Conservation (phyloP, 2,113 vertebrate species). For the Suricata suricatta region DNA sequence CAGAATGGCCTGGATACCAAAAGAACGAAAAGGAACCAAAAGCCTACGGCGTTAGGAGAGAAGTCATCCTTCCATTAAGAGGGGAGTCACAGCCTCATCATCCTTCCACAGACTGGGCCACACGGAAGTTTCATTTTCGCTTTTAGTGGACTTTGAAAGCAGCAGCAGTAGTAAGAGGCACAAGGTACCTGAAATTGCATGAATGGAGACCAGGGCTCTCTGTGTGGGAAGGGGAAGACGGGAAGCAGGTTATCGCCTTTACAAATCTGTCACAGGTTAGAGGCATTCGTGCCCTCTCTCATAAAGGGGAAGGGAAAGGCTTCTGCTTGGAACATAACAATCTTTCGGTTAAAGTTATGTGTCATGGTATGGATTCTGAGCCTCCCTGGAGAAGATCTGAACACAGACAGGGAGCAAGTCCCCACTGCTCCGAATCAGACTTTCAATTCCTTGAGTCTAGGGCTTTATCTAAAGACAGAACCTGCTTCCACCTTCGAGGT, state of each 20-base stretch:
- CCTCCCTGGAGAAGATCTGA: background rate
- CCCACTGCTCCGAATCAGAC: background rate
- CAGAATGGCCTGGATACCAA: background rate
- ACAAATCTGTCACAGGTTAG: rapidly evolving
- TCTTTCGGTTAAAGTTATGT: background rate
- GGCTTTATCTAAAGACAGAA: background rate
- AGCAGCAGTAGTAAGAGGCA: background rate
- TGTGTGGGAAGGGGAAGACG: too few species aligned
- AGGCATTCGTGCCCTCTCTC: background rate
- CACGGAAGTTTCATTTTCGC: background rate
- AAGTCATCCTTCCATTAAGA: background rate
- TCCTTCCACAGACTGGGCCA: background rate
- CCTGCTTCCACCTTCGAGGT: background rate
- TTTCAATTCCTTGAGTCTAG: background rate
- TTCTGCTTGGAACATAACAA: background rate
- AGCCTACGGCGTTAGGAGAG: background rate
- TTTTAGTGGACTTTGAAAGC: background rate
- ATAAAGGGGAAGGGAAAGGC: background rate
- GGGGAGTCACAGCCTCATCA: background rate
- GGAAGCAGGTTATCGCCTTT: background rate
- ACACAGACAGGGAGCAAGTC: background rate
- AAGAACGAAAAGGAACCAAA: conserved; percentile 18
- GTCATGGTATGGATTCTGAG: background rate
- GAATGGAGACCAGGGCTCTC: background rate
- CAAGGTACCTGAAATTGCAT: background rate